phyloP scores from a whole-genome alignment of 2,113 vertebrate species.

The zebrafish (Danio rerio) region GRCz12tu NC_133176.1:39587001-39587500 shows the following conservation, averaged over 20 bases:
- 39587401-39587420: conserved; percentile 19
- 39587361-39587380: conserved; percentile 1
- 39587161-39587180: not conserved
- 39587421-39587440: conserved; percentile 37
- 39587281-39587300: not conserved
- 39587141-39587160: not conserved
- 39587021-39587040: conserved; percentile 49
- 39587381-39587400: conserved; percentile 12
- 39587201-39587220: not conserved
- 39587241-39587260: not conserved
- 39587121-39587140: not conserved
- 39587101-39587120: conserved; percentile 21
- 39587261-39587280: not conserved
- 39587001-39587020: conserved; percentile 54
- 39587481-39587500: conserved; percentile 46
- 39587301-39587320: not conserved
- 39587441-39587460: conserved; percentile 54
- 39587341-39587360: not conserved
- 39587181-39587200: not conserved
- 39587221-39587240: not conserved
- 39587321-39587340: not conserved
- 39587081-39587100: conserved; percentile 28
- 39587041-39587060: conserved; percentile 43
- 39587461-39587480: conserved; percentile 37
- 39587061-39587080: conserved; percentile 24